These are phyloP conservation scores for Bombylius discolor DNA, from an alignment of 2,888 invertebrate species.

Conservation along the genomic window DNA sequence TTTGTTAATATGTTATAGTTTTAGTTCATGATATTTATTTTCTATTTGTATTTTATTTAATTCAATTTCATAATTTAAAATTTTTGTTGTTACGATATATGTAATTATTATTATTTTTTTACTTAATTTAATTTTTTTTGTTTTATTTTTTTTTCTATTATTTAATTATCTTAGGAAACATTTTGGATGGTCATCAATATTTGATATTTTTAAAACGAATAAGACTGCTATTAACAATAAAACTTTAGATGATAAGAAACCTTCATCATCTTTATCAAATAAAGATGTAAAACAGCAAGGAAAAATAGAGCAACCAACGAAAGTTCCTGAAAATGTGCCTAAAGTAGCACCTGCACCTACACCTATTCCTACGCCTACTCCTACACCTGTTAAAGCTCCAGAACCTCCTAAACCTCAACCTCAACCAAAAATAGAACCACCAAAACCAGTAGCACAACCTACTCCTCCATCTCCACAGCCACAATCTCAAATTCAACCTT, in stretches of 20 bases:
- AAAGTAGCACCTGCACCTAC: neutral
- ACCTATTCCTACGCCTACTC: conserved; percentile 23
- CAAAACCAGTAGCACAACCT: conserved; percentile 3
- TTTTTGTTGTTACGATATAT: no score
- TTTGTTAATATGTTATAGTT: no score
- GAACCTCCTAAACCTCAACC: conserved; percentile 2
- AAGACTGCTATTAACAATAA: conserved; percentile 20
- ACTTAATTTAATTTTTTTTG: conserved; percentile 11
- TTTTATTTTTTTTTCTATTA: conserved; percentile 17
- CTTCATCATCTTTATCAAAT: conserved; percentile 2
- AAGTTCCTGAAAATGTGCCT: conserved; percentile 10
- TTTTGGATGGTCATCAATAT: conserved; percentile 31
- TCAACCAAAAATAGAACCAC: conserved; percentile 16
- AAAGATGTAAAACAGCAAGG: conserved; percentile 4
- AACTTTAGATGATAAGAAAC: conserved; percentile 22
- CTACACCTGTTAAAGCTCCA: conserved; percentile 10
- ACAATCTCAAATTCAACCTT: conserved; percentile 17
- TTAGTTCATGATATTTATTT: no score
- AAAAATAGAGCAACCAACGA: conserved; percentile 2
- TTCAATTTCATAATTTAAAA: no score
- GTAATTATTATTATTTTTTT: conserved; percentile 9
- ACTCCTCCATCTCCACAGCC: conserved; percentile 10
- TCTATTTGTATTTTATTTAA: no score
- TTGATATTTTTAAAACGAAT: conserved; percentile 29
- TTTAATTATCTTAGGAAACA: conserved; percentile 28